These are phyloP conservation scores for Trachymyrmex septentrionalis DNA, from an alignment of 1,140 invertebrate genomes.

Conservation along the genomic window DNA sequence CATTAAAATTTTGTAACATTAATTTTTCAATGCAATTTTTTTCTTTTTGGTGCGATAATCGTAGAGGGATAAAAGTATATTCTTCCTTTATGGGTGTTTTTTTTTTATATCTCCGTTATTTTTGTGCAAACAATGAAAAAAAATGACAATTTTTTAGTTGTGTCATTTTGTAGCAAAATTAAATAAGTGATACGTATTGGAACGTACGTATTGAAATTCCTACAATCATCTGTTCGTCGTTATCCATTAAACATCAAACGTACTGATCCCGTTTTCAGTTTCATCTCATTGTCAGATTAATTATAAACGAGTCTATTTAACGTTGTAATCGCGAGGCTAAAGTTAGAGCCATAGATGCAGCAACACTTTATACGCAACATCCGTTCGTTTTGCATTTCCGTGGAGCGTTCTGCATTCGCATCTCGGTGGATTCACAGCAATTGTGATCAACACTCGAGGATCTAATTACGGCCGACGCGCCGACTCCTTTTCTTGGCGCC, in stretches of 20 bases:
- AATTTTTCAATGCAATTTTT: too few species aligned
- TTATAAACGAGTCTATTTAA: not conserved
- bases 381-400: not conserved
- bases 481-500: conserved; percentile 18
- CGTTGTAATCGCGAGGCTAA: too few species aligned
- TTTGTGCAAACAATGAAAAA: too few species aligned
- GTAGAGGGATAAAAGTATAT: too few species aligned
- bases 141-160: too few species aligned
- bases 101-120: too few species aligned
- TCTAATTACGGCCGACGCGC: conserved; percentile 41
- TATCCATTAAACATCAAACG: not conserved
- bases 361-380: conserved; percentile 6
- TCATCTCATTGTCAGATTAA: not conserved
- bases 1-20: too few species aligned
- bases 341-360: not conserved
- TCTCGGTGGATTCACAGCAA: not conserved
- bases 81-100: too few species aligned
- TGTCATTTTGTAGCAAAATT: too few species aligned
- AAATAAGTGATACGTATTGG: not conserved
- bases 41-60: too few species aligned
- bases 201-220: not conserved
- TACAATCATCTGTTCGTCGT: not conserved
- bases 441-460: conserved; percentile 38
- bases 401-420: conserved; percentile 8
- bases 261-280: not conserved